Conservation (phyloP, 2,113 vertebrate species). For the Sakesphorus luctuosus region DNA sequence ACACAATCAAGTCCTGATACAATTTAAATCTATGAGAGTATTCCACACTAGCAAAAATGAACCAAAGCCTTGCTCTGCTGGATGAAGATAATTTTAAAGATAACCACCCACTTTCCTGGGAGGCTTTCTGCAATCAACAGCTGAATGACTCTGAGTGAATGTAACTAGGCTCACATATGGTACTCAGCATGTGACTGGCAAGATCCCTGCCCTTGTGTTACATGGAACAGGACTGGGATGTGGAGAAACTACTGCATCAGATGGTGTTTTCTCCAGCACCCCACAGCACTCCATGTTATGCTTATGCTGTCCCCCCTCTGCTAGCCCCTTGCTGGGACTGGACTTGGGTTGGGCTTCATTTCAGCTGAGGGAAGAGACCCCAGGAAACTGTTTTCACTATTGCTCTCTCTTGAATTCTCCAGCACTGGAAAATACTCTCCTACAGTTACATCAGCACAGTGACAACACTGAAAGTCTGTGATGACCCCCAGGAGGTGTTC, state of each 20-base stretch:
- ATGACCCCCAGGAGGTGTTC: neutral
- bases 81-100: neutral
- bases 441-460: neutral
- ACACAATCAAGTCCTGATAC: neutral
- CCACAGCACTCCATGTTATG: neutral
- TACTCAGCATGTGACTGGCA: neutral
- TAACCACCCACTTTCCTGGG: neutral
- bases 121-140: neutral
- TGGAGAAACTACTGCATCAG: neutral
- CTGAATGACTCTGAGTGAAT: neutral
- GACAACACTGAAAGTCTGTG: neutral
- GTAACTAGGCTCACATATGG: neutral
- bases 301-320: neutral
- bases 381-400: neutral
- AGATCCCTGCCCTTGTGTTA: neutral
- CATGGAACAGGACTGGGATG: neutral
- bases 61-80: neutral
- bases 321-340: neutral
- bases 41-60: neutral
- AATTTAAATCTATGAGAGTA: slow-evolving; percentile 9
- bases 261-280: neutral
- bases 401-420: neutral
- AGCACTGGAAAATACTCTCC: neutral
- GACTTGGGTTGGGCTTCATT: neutral
- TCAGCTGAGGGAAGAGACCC: neutral